Base-by-base conservation (phyloP, 2,888 invertebrate species). In the Lepetodrilus schrolli region DNA sequence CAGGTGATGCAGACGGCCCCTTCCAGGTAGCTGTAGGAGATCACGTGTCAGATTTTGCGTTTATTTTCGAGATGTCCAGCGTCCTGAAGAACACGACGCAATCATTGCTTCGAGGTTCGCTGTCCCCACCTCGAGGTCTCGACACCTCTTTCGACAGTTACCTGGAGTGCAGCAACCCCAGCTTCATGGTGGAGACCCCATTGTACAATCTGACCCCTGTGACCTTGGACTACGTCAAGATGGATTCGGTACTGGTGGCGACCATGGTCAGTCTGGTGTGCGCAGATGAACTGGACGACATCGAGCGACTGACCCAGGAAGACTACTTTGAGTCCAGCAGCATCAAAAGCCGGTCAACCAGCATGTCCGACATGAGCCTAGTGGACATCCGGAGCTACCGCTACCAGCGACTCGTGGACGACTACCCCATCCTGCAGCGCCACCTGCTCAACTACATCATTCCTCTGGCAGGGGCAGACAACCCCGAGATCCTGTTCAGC, bases 231-330 rank as follows among this genome's bases (percentile, higher is more conserved):
- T 89, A 89, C 70, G 82, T 90, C 48, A 85, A 86, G 51, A 77
- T 78, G 5, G 84, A 85, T 51, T 87, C 86, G 3, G 82, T 84
- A 1, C 81, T 90, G 37, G 84, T 88, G 49, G 88, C 89, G 10
- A 87, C 88, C 0, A 76, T 90, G 66, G 87, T 86, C 58, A 87
- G 87, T 73, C 77, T 89, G 20, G 84, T 88, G 23, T 87, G 88
- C 69, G 81, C 86, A 0, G 88, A 87, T 75, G 85, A 86, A 26
- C 78, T 88, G 76, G 87, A 87, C 70, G 84, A 85, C 36, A 82
- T 84, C 17, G 86, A 86, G 23, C 78, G 82, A 21, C 82, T 84
- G 7, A 78, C 86, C 49, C 80, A 80, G 4, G 84, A 83, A 23
- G 83, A 84, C 34, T 81, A 86, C 75, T 86, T 87, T 23, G 70